Conservation (phyloP, 1,140 invertebrate genomes). For the Dolichoris vasculosae region DNA sequence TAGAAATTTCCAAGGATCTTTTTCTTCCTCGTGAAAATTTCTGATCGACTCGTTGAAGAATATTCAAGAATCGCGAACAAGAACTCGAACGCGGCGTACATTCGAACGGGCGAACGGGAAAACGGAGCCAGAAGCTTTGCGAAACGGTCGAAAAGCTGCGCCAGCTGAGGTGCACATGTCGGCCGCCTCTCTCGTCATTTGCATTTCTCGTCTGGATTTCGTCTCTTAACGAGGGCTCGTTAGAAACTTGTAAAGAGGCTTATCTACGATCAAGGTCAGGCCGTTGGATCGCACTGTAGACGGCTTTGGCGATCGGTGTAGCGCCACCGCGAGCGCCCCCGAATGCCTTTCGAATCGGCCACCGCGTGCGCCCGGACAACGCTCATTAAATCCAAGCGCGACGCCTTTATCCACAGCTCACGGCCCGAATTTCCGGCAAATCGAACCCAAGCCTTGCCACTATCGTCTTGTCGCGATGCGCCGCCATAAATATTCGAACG, state of each 20-base stretch:
- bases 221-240: slow-evolving; percentile 42
- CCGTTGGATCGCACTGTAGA: background rate
- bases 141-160: background rate
- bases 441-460: background rate
- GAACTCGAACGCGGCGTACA: too few relatives aligned
- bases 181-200: slow-evolving; percentile 10
- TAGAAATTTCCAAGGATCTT: too few relatives aligned
- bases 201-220: slow-evolving; percentile 22
- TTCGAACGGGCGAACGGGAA: background rate
- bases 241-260: slow-evolving; percentile 48
- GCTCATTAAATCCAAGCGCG: background rate
- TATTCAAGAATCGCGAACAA: too few relatives aligned
- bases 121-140: background rate
- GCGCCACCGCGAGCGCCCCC: background rate
- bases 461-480: too few relatives aligned
- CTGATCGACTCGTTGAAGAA: too few relatives aligned
- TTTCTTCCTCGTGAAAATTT: too few relatives aligned
- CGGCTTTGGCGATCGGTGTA: background rate
- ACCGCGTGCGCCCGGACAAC: background rate
- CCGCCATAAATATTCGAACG: too few relatives aligned
- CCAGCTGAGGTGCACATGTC: background rate
- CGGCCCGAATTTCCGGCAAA: background rate
- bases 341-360: slow-evolving; percentile 20
- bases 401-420: background rate
- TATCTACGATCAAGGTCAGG: slow-evolving; percentile 47